These are phyloP conservation scores for Hippocampus kuda DNA, from an alignment of 2,797 vertebrate species.

Conservation along the genomic window DNA sequence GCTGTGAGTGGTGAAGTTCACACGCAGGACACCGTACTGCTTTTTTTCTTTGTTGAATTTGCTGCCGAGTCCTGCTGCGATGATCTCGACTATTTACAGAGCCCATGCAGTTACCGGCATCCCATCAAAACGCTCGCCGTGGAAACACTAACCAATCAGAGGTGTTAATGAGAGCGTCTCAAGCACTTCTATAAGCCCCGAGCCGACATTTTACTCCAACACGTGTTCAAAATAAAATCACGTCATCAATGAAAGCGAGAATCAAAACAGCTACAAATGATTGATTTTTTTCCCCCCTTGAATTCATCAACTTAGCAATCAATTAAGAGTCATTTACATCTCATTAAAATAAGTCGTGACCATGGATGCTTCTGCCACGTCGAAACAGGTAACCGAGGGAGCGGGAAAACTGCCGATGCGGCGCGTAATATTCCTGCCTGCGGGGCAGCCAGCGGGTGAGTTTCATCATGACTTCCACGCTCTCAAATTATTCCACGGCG, in stretches of 20 bases:
- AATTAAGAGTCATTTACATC: slow-evolving; percentile 31
- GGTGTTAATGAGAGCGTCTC: slow-evolving; percentile 14
- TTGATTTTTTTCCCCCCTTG: neutral
- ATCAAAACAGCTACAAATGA: neutral
- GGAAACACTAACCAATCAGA: neutral
- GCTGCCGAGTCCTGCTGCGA: neutral
- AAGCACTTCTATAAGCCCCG: slow-evolving; percentile 7
- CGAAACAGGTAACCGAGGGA: slow-evolving; percentile 22
- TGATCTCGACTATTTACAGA: neutral
- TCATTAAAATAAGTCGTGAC: slow-evolving; percentile 21
- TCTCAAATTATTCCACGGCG: slow-evolving; percentile 29
- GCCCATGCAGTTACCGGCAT: neutral
- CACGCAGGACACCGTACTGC: neutral
- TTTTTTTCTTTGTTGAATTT: neutral
- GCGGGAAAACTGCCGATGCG: slow-evolving; percentile 12
- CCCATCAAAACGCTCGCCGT: neutral
- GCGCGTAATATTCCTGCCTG: slow-evolving; percentile 32
- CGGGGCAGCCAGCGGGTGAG: slow-evolving; percentile 36
- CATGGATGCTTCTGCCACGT: neutral
- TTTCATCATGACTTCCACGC: slow-evolving; percentile 47
- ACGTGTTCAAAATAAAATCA: no score
- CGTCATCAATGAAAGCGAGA: no score
- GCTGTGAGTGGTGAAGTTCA: slow-evolving; percentile 1
- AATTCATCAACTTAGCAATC: neutral
- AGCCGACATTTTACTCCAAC: no score